phyloP scores from a whole-genome alignment of 2,797 vertebrate genomes.

The Remorina albescens region DNA sequence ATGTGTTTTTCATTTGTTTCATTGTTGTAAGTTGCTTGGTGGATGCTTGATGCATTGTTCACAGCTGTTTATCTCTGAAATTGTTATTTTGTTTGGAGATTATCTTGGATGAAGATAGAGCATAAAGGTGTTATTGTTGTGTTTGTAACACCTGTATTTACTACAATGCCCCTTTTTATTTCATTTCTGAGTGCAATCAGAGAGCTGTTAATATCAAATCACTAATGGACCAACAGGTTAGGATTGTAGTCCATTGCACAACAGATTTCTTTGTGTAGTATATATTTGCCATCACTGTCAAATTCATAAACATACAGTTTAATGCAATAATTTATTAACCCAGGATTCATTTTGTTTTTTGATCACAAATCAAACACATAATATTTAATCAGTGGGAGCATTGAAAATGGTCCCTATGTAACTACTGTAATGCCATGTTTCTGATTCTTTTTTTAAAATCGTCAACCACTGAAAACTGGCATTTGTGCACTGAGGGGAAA shows the following conservation, averaged over 20 bases:
- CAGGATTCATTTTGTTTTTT: slow-evolving; percentile 2
- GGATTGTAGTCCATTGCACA: not conserved
- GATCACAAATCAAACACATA: slow-evolving; percentile 9
- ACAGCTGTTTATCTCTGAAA: slow-evolving; percentile 15
- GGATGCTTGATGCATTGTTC: slow-evolving; percentile 37
- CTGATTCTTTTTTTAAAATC: slow-evolving; percentile 28
- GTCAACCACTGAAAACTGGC: slow-evolving; percentile 68
- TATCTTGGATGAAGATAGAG: slow-evolving; percentile 2
- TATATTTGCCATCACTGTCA: not conserved
- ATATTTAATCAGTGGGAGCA: slow-evolving; percentile 17
- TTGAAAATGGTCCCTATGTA: slow-evolving; percentile 7
- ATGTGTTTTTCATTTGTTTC: slow-evolving; percentile 40
- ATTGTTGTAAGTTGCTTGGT: slow-evolving; percentile 23
- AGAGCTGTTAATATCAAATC: slow-evolving; percentile 26
- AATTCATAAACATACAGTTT: slow-evolving; percentile 9
- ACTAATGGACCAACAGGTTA: slow-evolving; percentile 5
- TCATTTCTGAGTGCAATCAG: slow-evolving; percentile 7
- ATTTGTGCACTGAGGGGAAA: slow-evolving; percentile 72
- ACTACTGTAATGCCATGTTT: slow-evolving; percentile 63
- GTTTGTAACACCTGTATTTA: slow-evolving; percentile 24
- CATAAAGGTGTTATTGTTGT: slow-evolving; percentile 22
- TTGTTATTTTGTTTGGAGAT: slow-evolving; percentile 8
- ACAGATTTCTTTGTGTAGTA: not conserved
- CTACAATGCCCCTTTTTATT: slow-evolving; percentile 8
- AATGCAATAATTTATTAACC: not conserved